A percentile compares a stretch with the other conserved stretches of the same genome.
phyloP scores from a whole-genome alignment of 2,113 vertebrate genomes.

The Athene noctua region DNA sequence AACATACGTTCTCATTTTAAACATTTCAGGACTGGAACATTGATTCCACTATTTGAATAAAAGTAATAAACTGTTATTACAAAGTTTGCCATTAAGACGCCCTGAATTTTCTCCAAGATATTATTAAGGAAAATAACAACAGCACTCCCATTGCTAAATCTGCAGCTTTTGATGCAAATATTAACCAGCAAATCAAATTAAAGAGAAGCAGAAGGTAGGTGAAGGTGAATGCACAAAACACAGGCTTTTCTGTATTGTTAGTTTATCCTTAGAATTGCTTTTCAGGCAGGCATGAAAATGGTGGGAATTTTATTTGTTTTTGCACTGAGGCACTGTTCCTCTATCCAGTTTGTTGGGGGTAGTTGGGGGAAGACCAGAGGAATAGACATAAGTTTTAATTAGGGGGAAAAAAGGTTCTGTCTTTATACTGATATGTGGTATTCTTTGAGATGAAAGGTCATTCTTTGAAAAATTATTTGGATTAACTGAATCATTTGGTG shows the following conservation, averaged over 20 bases:
- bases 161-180: not conserved
- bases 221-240: not conserved
- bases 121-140: not conserved
- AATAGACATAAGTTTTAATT: not conserved
- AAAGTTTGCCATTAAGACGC: not conserved
- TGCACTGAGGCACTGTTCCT: not conserved
- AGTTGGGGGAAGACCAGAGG: not conserved
- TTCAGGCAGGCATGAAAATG: too few species aligned
- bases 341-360: not conserved
- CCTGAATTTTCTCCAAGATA: not conserved
- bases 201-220: not conserved
- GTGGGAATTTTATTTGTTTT: not conserved
- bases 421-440: not conserved
- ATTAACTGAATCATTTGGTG: not conserved
- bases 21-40: not conserved
- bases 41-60: not conserved
- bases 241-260: too few species aligned
- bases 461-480: not conserved
- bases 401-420: not conserved
- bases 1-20: not conserved
- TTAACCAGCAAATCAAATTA: not conserved
- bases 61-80: not conserved
- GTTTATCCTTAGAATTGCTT: too few species aligned
- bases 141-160: not conserved
- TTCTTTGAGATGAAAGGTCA: not conserved